These are phyloP conservation scores for Narcine bancroftii DNA, from an alignment of 2,113 vertebrate species.

Conservation along the genomic window DNA sequence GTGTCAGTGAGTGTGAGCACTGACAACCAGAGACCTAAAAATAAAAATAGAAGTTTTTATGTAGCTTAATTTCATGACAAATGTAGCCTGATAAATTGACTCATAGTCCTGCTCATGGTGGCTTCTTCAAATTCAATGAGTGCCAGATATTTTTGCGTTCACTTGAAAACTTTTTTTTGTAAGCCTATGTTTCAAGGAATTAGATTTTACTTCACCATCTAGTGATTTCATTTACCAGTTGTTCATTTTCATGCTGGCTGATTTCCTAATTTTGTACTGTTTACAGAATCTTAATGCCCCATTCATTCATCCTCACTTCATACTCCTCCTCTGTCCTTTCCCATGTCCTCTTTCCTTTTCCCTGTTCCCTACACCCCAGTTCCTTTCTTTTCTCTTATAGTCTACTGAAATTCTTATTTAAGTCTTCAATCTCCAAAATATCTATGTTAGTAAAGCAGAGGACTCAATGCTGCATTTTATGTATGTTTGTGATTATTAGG, in stretches of 20 bases:
- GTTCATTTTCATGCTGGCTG: conserved; percentile 21
- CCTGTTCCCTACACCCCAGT: background rate
- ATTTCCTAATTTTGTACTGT: conserved; percentile 1
- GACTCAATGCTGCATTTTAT: background rate
- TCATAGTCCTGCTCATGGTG: background rate
- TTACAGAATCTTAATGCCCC: background rate
- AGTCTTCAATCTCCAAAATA: background rate
- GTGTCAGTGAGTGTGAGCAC: background rate
- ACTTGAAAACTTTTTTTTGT: background rate
- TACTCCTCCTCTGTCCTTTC: background rate
- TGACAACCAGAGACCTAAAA: background rate
- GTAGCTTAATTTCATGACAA: background rate
- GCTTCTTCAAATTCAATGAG: background rate
- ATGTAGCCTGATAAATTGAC: background rate
- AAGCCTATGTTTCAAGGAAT: background rate
- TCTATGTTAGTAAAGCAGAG: background rate
- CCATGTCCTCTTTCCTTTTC: background rate
- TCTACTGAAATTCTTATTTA: background rate
- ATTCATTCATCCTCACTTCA: background rate
- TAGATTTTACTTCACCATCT: background rate
- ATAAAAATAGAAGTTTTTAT: background rate
- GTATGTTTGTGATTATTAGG: no score
- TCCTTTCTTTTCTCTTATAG: background rate
- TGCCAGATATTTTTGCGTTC: background rate
- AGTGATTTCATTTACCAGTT: background rate